phyloP scores from a whole-genome alignment of 2,113 vertebrate species.

The Verasper variegatus region DNA sequence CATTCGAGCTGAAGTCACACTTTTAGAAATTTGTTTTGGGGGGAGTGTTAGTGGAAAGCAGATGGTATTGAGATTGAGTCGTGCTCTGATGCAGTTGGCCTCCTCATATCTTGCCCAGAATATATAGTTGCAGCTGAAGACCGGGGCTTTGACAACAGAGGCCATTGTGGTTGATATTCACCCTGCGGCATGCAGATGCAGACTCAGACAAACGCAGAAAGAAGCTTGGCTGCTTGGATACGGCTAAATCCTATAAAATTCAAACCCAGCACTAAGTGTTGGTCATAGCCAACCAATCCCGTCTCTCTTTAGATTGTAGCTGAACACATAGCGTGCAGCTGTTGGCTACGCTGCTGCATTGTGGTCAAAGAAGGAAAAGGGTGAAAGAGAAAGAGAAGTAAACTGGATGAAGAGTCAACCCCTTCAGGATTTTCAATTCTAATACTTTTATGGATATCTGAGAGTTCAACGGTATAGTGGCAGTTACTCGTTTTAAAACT shows the following conservation, averaged over 20 bases:
- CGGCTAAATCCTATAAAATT: slow-evolving; percentile 38
- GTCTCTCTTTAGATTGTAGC: slow-evolving; percentile 39
- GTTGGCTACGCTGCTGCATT: slow-evolving; percentile 38
- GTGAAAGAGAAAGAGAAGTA: not conserved
- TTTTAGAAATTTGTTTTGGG: slow-evolving; percentile 59
- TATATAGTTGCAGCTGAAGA: slow-evolving; percentile 47
- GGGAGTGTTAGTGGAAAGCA: slow-evolving; percentile 69
- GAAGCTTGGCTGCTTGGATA: slow-evolving; percentile 38
- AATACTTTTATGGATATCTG: not conserved
- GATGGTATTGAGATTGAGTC: slow-evolving; percentile 74
- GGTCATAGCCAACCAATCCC: slow-evolving; percentile 29
- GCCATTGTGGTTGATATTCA: slow-evolving; percentile 55
- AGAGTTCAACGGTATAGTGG: not conserved
- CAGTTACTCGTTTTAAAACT: no score
- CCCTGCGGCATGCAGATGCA: slow-evolving; percentile 34
- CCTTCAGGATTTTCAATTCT: not conserved
- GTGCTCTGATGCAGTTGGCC: slow-evolving; percentile 65
- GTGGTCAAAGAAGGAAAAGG: slow-evolving; percentile 23
- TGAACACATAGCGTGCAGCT: slow-evolving; percentile 48
- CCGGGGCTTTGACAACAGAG: slow-evolving; percentile 51
- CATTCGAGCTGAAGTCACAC: slow-evolving; percentile 46
- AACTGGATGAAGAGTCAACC: not conserved
- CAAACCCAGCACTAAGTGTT: slow-evolving; percentile 45
- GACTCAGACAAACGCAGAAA: slow-evolving; percentile 37
- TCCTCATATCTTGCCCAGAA: slow-evolving; percentile 46